Evolutionary conservation across 2,797 vertebrate species (phyloP), one percentile per base, ranked within the genome.

Genomic region (Jordanella pulchra): DNA sequence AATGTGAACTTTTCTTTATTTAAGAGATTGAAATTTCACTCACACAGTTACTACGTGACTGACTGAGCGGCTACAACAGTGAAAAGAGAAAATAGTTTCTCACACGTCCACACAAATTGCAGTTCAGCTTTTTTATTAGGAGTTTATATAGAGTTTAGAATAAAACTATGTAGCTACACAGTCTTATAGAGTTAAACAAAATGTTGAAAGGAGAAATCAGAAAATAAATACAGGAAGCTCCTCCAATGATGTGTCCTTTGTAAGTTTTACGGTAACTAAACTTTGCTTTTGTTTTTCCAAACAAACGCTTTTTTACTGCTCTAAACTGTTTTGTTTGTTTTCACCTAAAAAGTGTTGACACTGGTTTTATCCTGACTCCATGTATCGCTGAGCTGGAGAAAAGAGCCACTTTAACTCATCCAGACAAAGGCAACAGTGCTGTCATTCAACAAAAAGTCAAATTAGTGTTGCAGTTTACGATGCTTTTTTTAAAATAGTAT

Each of bases 21-120:
- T 63, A 27, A 60, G 18, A 13, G 58, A 68, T 65, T 70, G 44
- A 72, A 75, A 75, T 80, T 81, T 51, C 39, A 9, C 27, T 67
- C 56, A 2, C 3, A 30, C 14, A 4, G 11, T 51, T 67, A 3
- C 47, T 51, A 27, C 6, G 11, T 7, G 58, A 50, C 30, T 51
- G 48, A 71, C 14, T 28, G 47, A 51, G 32, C 4, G 30, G 47
- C 23, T 13, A 39, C 23, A 21, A 50, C 27, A 54, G 54, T 61
- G 50, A 63, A 71, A 63, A 48, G 47, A 71, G 58, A 51, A 53
- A 64, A 48, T 30, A 66, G 44, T 14, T 44, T n/a, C 42, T 32
- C 28, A 32, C 7, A 32, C 30, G 0, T 60, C 30, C 28, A 35
- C 28, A 11, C 18, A 23, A 18, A 35, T 21, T 35, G 56, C 30